phyloP scores from a whole-genome alignment of 2,888 invertebrate genomes.

The Pasiphila rectangulata region DNA sequence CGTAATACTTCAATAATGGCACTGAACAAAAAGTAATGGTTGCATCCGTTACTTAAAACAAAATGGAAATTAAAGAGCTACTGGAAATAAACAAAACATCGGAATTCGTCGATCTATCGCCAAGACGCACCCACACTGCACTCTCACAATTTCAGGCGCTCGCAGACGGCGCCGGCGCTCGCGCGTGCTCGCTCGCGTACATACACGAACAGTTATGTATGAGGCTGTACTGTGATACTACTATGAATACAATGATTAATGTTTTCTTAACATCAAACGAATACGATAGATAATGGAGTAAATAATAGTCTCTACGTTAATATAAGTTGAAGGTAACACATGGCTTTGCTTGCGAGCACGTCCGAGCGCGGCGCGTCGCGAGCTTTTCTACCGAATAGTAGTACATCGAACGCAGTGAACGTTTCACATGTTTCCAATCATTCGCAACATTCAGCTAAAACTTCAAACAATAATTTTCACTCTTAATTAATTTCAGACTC shows the following conservation, averaged over 20 bases:
- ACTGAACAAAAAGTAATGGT: slow-evolving; percentile 68
- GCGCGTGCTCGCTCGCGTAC: slow-evolving; percentile 20
- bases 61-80: slow-evolving; percentile 49
- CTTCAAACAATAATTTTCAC: slow-evolving; percentile 69
- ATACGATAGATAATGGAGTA: slow-evolving; percentile 7
- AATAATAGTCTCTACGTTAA: slow-evolving; percentile 4
- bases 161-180: slow-evolving; percentile 29
- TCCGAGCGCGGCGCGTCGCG: slow-evolving; percentile 1
- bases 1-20: slow-evolving; percentile 77
- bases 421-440: slow-evolving; percentile 20
- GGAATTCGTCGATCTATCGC: slow-evolving; percentile 54
- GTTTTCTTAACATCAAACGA: slow-evolving; percentile 4
- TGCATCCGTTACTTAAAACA: slow-evolving; percentile 53
- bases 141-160: slow-evolving; percentile 34
- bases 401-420: slow-evolving; percentile 15
- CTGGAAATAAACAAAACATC: slow-evolving; percentile 43
- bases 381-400: slow-evolving; percentile 18
- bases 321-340: slow-evolving; percentile 5
- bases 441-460: slow-evolving; percentile 33
- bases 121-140: slow-evolving; percentile 64
- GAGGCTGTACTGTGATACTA: neutral
- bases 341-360: slow-evolving; percentile 1
- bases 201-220: slow-evolving; percentile 6
- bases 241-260: neutral
- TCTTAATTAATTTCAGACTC: slow-evolving; percentile 67